Conservation (phyloP, 2,797 vertebrate species). For the Pseudochirops cupreus region DNA sequence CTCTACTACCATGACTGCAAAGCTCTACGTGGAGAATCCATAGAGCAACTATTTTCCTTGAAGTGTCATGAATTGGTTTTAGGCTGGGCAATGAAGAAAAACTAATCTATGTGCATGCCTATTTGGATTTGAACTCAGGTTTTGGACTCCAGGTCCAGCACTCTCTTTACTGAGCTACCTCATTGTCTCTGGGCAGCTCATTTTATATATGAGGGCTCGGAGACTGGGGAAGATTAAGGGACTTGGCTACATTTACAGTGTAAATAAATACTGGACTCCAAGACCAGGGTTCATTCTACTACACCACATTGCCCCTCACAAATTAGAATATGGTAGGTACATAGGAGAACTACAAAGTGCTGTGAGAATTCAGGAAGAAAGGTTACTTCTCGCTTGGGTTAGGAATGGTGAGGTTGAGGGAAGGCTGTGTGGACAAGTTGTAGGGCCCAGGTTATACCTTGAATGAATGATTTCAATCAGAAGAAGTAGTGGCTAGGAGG, state of each 20-base stretch:
- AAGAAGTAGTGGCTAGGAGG: neutral
- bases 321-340: neutral
- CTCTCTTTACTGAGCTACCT: neutral
- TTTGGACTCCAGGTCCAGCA: neutral
- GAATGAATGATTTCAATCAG: neutral
- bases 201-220: neutral
- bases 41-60: neutral
- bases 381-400: neutral
- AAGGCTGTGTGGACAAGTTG: too few relatives aligned
- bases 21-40: neutral
- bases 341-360: neutral
- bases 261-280: neutral
- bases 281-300: neutral
- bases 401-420: neutral
- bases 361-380: neutral
- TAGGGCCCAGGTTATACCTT: neutral
- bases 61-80: neutral
- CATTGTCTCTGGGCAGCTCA: neutral
- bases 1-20: neutral
- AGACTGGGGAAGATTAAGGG: neutral
- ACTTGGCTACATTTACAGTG: neutral
- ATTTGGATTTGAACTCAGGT: neutral
- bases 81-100: neutral
- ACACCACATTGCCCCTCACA: neutral
- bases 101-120: neutral